These are phyloP conservation scores for Pristionchus mayeri DNA, from an alignment of 2,888 invertebrate genomes.

Conservation along the genomic window DNA sequence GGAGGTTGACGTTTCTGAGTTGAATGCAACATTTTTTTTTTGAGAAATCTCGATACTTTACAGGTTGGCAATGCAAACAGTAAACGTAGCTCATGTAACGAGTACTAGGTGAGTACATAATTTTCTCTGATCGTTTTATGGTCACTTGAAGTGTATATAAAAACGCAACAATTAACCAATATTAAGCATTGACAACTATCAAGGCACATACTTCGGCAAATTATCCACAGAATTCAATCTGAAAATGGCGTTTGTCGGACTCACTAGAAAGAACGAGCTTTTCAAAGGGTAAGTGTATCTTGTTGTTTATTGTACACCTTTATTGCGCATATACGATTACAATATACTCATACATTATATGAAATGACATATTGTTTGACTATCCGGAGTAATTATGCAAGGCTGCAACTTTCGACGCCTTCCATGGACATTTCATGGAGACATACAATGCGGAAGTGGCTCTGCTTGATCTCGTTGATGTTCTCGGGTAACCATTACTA, in stretches of 20 bases:
- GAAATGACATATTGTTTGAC: too few relatives aligned
- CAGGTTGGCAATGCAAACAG: not conserved
- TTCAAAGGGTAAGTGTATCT: not conserved
- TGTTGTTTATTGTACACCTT: too few relatives aligned
- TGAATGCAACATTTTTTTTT: too few relatives aligned
- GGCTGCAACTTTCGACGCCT: not conserved
- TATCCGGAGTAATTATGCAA: not conserved
- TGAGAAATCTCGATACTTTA: too few relatives aligned
- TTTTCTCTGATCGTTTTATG: not conserved
- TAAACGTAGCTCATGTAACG: slow-evolving; percentile 9
- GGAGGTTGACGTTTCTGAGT: too few relatives aligned
- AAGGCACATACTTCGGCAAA: not conserved
- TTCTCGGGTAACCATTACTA: not conserved
- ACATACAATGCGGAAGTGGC: slow-evolving; percentile 13
- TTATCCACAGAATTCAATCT: not conserved
- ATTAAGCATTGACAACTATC: not conserved
- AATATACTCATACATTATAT: too few relatives aligned
- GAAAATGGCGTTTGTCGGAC: not conserved
- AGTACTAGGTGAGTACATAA: slow-evolving; percentile 21
- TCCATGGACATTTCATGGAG: not conserved
- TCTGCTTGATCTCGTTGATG: not conserved
- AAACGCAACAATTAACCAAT: too few relatives aligned
- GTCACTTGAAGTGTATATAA: too few relatives aligned
- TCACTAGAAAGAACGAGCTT: not conserved
- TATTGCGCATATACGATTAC: too few relatives aligned